Evolutionary conservation across 2,113 vertebrate genomes (phyloP), one percentile per base, ranked within the genome.

Genomic region (Hydrochoerus hydrochaeris): DNA sequence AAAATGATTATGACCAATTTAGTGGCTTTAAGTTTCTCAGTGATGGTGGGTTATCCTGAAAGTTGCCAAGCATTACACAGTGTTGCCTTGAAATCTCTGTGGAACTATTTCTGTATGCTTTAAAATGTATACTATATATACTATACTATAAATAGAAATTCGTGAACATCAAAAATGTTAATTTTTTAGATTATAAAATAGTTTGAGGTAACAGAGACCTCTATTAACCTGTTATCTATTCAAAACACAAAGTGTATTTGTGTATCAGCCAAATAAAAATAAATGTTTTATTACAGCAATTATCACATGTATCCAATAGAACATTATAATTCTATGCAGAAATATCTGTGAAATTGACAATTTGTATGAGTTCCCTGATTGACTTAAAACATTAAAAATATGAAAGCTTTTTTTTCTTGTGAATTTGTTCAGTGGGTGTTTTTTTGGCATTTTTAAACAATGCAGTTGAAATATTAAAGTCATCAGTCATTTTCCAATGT

Each of bases 121-220:
- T 38, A 46, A 84, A 54, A 32, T 9, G n/a, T 94, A 62, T 41
- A 69, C 17, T 95, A 20, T 91, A 65, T 84, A n/a, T n/a, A 52
- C n/a, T 94, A 62, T 41, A 69, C 17, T 95, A 20, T 91, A 65
- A 87, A n/a, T n/a, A 52, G 35, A 92, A 90, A 90, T 46, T 58
- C 90, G 2, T 84, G 67, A 84, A 52, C 85, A 46, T 69, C 12
- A 95, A 88, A 92, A 57, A 87, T 78, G 20, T 32, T 80, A 84
- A 88, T 69, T 91, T 96, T 78, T 60, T 88, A 73, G 5, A 20
- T 44, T 52, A 52, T 65, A 81, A 88, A 94, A 54, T 44, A 88
- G n/a, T 67, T 84, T 78, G 57, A 92, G 41, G 41, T 77, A 82
- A 84, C 11, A 80, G 13, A 67, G 32, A 32, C 19, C 22, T 73